Evolutionary conservation across 1,140 invertebrate species (phyloP), one percentile per base, ranked within the genome.

Genomic region (Thaumetopoea pityocampa): DNA sequence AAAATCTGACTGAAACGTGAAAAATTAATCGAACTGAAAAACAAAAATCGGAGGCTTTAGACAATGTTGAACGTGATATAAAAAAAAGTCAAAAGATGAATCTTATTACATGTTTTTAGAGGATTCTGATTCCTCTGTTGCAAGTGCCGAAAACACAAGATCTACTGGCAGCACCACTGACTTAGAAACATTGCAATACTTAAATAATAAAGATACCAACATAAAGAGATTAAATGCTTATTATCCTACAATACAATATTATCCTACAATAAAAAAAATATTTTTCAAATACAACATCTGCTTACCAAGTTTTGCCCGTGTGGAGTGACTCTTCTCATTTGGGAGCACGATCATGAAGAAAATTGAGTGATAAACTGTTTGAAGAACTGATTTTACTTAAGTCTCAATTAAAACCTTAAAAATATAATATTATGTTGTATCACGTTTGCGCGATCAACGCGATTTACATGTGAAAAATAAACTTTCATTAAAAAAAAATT

Each of bases 81-180:
- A 49, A 45, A 41, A 48, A 20, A 53, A 52, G 37, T 23, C 17
- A 49, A 55, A 38, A 38, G 18, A 36, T 44, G 42, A 59, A 51
- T 48, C 43, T 45, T 54, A 55, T 48, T 60, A 46, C 33, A 51
- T 51, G 51, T 60, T 55, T 51, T 14, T n/a, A n/a, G n/a, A 51
- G 33, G 36, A 51, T 12, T 60, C 44, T n/a, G 33, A 58, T 49
- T 49, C 49, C 35, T 58, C 36, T 44, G 33, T 35, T 41, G 41
- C 44, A 10, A 52, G 45, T 52, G 40, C 40, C 5, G 32, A 52
- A 34, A 46, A 48, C 16, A 49, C 28, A 29, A 45, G n/a, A n/a
- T n/a, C n/a, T n/a, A n/a, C n/a, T n/a, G n/a, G n/a, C n/a, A n/a
- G n/a, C n/a, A n/a, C n/a, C n/a, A n/a, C n/a, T n/a, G n/a, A n/a